These are phyloP conservation scores for Enteromius mattozi DNA, from an alignment of 2,797 vertebrate genomes.

Conservation along the genomic window DNA sequence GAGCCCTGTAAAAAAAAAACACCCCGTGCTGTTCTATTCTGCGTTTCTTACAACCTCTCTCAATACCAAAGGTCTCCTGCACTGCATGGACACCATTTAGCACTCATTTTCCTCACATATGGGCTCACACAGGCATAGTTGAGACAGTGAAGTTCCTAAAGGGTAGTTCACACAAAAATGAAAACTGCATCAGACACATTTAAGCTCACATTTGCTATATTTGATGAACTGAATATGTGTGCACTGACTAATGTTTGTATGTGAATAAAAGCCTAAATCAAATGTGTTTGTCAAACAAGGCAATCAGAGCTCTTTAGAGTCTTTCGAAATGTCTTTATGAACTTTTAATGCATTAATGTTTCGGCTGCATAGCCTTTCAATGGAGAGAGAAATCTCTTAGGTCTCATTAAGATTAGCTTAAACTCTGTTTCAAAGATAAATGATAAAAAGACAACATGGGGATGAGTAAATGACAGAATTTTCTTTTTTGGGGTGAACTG, in stretches of 20 bases:
- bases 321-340: not conserved
- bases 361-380: not conserved
- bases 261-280: not conserved
- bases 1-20: slow-evolving; percentile 15
- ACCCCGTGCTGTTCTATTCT: slow-evolving; percentile 4
- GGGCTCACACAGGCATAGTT: not conserved
- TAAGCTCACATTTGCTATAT: not conserved
- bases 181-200: not conserved
- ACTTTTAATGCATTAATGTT: not conserved
- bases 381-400: not conserved
- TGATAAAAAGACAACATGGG: not conserved
- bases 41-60: not conserved
- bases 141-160: not conserved
- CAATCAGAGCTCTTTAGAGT: not conserved
- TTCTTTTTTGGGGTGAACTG: not conserved
- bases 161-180: not conserved
- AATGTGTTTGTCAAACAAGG: not conserved
- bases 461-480: not conserved
- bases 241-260: not conserved
- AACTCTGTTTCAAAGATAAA: not conserved
- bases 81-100: not conserved
- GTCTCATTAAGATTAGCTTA: not conserved
- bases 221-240: not conserved
- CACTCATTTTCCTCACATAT: slow-evolving; percentile 1
- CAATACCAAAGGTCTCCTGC: not conserved